Percentiles rank a stretch among this genome's conserved stretches.
These are phyloP conservation scores for Enoplolaimus lenunculus DNA, from an alignment of 2,888 invertebrate species.

Conservation along the genomic window DNA sequence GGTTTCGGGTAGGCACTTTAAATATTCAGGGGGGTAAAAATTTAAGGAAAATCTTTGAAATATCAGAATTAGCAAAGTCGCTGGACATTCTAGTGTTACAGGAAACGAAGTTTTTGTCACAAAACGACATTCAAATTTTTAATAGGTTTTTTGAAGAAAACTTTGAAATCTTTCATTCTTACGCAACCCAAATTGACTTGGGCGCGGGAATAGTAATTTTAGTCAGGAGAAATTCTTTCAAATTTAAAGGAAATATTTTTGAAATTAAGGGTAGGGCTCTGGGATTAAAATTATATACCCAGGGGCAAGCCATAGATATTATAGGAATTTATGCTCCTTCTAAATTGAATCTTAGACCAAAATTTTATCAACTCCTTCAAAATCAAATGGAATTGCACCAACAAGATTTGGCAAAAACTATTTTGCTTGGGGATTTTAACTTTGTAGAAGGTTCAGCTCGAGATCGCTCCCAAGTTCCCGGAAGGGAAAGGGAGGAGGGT, in stretches of 20 bases:
- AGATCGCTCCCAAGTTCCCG: neutral
- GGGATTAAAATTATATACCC: neutral
- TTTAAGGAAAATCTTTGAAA: neutral
- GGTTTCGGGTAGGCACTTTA: neutral
- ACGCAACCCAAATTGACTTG: neutral
- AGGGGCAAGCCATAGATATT: neutral
- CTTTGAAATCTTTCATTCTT: neutral
- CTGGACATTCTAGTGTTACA: neutral
- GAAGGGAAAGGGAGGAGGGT: neutral
- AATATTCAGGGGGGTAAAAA: neutral
- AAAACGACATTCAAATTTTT: neutral
- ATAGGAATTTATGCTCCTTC: neutral
- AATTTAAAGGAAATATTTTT: neutral
- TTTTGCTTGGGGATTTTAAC: neutral
- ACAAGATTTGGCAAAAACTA: neutral
- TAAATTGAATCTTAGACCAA: neutral
- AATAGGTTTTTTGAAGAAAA: neutral
- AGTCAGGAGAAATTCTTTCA: neutral
- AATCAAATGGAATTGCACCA: neutral
- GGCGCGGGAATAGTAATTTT: neutral
- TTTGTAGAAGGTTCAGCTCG: neutral
- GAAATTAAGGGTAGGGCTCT: slow-evolving; percentile 9
- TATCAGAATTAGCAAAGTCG: neutral
- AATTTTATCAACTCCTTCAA: neutral
- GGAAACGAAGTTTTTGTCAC: neutral